Base-by-base conservation (phyloP, 2,888 invertebrate genomes). In the Dyspetes luteomarginatus region DNA sequence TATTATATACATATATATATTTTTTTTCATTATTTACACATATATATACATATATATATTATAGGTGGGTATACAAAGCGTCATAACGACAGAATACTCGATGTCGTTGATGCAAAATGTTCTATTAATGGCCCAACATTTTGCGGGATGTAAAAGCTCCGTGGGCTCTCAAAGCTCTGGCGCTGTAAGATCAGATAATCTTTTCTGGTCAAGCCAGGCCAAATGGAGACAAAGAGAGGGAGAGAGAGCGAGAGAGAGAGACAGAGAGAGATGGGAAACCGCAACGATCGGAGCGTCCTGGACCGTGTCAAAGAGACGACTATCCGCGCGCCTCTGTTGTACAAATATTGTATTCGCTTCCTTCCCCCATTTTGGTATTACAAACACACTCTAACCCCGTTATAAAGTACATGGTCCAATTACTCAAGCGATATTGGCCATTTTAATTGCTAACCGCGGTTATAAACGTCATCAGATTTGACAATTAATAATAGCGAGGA, bases 401-500 rank as follows among this genome's bases (percentile, higher is more conserved):
- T 36, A 36, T 36, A 36, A 36, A 36, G 12, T 36, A 12, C 36
- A 36, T 12, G 36, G 12, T 36, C 36, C 9, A 36, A 50, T 15
- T 68, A 68, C 36, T 30, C 22, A 24, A 58, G 41, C 15, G 30
- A 56, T 56, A 28, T 68, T 26, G 41, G 24, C 17, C 50, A 55
- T 71, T 76, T 68, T 62, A 67, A 73, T 56, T 62, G 45, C n/a
- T 52, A 28, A 24, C 19, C 22, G 26, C 24, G 56, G 41, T 76
- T 45, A 28, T 72, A 67, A 76, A 72, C 76, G 68, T 26, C 67
- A 72, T 72, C 15, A 76, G 48, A 80, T 80, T 72, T 76, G 71
- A 76, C 68, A 75, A 82, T 82, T 75, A 82, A 82, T 74, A 55
- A 64, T 69, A 62, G 48, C n/a, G n/a, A 7, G 36, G 36, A 36